Evolutionary conservation across 2,113 vertebrate species (phyloP).

Genomic region (Astatoreochromis straeleni): DNA sequence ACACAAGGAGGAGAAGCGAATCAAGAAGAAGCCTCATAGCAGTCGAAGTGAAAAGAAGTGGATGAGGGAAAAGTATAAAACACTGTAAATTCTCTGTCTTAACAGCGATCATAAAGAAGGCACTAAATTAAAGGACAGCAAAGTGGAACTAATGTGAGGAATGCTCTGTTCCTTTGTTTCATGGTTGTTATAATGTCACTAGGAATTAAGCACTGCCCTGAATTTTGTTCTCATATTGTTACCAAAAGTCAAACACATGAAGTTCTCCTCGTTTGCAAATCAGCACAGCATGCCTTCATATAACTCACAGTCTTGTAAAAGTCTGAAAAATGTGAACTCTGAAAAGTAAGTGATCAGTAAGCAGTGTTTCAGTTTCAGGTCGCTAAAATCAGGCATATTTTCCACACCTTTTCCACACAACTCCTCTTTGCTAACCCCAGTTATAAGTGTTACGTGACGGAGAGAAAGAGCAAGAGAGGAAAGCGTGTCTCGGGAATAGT

Average conservation of each 20-base stretch:
- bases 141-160: not conserved
- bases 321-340: not conserved
- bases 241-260: not conserved
- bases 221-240: not conserved
- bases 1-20: not conserved
- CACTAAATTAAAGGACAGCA: not conserved
- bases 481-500: conserved; percentile 8
- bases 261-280: not conserved
- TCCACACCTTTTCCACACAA: not conserved
- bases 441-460: not conserved
- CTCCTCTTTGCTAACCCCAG: not conserved
- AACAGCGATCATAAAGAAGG: not conserved
- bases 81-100: not conserved
- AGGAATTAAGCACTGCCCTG: not conserved
- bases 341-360: not conserved
- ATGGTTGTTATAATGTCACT: not conserved
- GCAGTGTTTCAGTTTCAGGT: not conserved
- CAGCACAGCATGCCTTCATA: not conserved
- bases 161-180: not conserved
- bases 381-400: not conserved
- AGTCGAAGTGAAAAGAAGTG: not conserved
- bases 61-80: not conserved
- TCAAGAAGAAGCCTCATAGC: not conserved
- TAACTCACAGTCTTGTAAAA: not conserved
- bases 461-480: not conserved